Evolutionary conservation across 2,888 invertebrate genomes (phyloP).

Genomic region (Hypomecis punctinalis): DNA sequence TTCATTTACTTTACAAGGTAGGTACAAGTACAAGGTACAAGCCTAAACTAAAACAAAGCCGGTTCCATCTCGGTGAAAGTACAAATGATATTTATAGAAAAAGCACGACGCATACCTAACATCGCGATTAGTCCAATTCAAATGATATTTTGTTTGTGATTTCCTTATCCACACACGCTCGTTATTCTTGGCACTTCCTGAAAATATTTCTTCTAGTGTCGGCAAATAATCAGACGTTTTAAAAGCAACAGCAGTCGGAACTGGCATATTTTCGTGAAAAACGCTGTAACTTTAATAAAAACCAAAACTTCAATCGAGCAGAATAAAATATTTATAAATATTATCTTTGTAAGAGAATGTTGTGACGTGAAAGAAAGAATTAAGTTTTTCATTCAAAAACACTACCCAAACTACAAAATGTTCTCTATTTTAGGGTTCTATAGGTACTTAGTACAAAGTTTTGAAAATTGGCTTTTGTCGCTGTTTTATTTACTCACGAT

Average conservation of each 20-base stretch:
- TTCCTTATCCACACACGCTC: background rate
- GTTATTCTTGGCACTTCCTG: conserved; percentile 25
- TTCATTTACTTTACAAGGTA: no score
- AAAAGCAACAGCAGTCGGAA: conserved; percentile 17
- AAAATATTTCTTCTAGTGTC: conserved; percentile 20
- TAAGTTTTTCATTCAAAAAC: no score
- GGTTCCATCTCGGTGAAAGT: no score
- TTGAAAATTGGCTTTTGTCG: background rate
- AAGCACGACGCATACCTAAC: no score
- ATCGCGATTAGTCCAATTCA: background rate
- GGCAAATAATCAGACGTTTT: conserved; percentile 27
- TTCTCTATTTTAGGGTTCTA: no score
- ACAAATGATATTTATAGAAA: no score
- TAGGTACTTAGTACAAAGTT: background rate
- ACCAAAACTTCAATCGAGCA: conserved; percentile 10
- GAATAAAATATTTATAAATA: background rate
- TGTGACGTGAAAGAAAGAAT: no score
- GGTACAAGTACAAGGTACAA: no score
- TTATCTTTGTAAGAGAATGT: no score
- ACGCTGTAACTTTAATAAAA: background rate
- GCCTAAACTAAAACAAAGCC: no score
- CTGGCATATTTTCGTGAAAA: conserved; percentile 15
- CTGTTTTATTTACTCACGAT: conserved; percentile 5
- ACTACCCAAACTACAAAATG: no score
- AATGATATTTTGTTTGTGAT: background rate